Evolutionary conservation across 2,113 vertebrate genomes (phyloP).

Genomic region (Peromyscus leucopus): DNA sequence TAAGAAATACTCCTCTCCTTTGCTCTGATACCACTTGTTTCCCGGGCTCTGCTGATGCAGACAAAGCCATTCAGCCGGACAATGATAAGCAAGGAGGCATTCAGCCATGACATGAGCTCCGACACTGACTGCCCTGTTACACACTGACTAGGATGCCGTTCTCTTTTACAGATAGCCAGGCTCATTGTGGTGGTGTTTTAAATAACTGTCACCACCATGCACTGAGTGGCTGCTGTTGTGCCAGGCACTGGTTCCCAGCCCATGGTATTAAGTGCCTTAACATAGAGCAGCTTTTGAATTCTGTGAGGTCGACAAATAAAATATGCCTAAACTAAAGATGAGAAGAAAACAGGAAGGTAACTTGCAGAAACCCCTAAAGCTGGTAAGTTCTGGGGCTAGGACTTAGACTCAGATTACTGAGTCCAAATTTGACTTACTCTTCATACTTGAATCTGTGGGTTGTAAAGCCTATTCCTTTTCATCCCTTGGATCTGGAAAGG

Average conservation of each 20-base stretch:
- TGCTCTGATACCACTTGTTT: constrained; percentile 19
- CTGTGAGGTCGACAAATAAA: not conserved
- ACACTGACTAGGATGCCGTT: constrained; percentile 33
- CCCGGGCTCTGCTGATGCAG: constrained; percentile 61
- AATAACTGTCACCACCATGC: constrained; percentile 25
- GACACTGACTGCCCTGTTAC: constrained; percentile 46
- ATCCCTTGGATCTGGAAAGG: not conserved
- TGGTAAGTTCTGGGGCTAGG: not conserved
- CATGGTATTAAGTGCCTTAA: constrained; percentile 4
- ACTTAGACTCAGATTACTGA: not conserved
- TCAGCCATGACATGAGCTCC: constrained; percentile 59
- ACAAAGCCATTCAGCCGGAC: constrained; percentile 52
- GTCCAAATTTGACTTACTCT: not conserved
- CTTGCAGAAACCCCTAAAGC: not conserved
- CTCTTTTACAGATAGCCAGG: constrained; percentile 58
- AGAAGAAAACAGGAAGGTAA: constrained; percentile 35
- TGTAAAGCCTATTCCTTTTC: not conserved
- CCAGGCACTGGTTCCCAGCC: constrained; percentile 5
- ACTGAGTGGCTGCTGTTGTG: not conserved
- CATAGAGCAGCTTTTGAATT: constrained; percentile 16
- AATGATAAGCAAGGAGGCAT: constrained; percentile 63
- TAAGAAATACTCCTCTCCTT: constrained; percentile 40
- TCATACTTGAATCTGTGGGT: not conserved
- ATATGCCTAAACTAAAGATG: not conserved
- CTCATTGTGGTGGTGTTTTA: constrained; percentile 57